phyloP scores from a whole-genome alignment of 2,888 invertebrate species.

The Spicauda simplicius region DNA sequence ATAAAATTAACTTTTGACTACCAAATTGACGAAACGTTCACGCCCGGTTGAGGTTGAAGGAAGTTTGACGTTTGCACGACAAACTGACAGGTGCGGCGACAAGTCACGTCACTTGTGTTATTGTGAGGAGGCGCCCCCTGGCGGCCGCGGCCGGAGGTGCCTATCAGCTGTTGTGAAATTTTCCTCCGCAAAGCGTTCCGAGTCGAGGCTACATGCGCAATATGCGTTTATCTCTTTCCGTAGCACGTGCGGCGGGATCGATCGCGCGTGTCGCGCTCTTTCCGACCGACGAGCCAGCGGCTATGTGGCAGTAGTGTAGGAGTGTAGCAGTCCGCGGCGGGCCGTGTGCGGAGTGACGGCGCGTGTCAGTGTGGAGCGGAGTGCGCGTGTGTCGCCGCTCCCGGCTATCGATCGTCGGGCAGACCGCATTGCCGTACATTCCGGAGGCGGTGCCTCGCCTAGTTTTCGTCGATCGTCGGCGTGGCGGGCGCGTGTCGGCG shows the following conservation, averaged over 20 bases:
- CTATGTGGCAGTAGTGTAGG: slow-evolving; percentile 4
- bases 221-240: slow-evolving; percentile 78
- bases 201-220: slow-evolving; percentile 63
- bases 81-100: slow-evolving; percentile 42
- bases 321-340: slow-evolving; percentile 52
- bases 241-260: slow-evolving; percentile 65
- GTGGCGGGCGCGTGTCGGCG: slow-evolving; percentile 72
- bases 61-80: slow-evolving; percentile 38
- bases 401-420: slow-evolving; percentile 75
- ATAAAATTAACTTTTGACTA: not conserved
- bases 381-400: slow-evolving; percentile 76
- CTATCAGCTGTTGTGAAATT: slow-evolving; percentile 81
- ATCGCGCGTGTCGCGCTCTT: slow-evolving; percentile 71
- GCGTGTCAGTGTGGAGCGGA: slow-evolving; percentile 50
- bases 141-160: slow-evolving; percentile 52
- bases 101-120: slow-evolving; percentile 35
- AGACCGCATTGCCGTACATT: slow-evolving; percentile 85
- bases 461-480: slow-evolving; percentile 80
- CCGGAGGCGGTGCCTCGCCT: slow-evolving; percentile 84
- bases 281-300: slow-evolving; percentile 52
- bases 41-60: slow-evolving; percentile 4
- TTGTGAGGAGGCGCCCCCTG: slow-evolving; percentile 60
- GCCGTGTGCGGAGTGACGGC: slow-evolving; percentile 58
- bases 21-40: not conserved
- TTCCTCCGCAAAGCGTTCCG: slow-evolving; percentile 63